Conservation (phyloP, 2,113 vertebrate genomes). For the Salminus brasiliensis region DNA sequence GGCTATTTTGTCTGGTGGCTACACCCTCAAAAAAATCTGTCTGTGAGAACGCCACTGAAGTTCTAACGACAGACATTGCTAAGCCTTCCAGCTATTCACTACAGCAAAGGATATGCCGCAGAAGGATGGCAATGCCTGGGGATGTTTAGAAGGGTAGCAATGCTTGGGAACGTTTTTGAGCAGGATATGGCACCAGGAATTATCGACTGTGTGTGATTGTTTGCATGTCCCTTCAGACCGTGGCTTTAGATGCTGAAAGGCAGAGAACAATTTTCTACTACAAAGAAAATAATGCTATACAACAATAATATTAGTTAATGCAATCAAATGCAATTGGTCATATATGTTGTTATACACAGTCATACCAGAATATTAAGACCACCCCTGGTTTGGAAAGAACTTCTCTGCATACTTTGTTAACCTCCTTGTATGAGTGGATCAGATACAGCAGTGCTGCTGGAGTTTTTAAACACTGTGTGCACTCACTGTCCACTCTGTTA, state of each 20-base stretch:
- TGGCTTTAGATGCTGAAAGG: slow-evolving; percentile 46
- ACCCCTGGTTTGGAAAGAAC: no score
- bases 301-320: no score
- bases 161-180: slow-evolving; percentile 53
- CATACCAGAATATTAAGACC: no score
- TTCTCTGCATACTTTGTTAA: no score
- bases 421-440: no score
- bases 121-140: slow-evolving; percentile 65
- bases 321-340: no score
- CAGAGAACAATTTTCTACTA: neutral
- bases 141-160: slow-evolving; percentile 54
- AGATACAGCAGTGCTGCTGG: no score
- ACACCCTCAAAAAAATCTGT: slow-evolving; percentile 63
- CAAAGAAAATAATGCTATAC: no score
- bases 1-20: slow-evolving; percentile 55
- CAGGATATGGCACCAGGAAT: slow-evolving; percentile 44
- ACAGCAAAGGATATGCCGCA: slow-evolving; percentile 70
- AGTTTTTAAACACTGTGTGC: no score
- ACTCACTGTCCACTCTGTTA: no score
- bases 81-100: slow-evolving; percentile 67
- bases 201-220: slow-evolving; percentile 40
- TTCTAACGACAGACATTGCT: slow-evolving; percentile 55
- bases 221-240: slow-evolving; percentile 32
- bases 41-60: slow-evolving; percentile 56
- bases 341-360: no score